Conservation (phyloP, 2,113 vertebrate genomes). For the Saguinus imperator region DNA sequence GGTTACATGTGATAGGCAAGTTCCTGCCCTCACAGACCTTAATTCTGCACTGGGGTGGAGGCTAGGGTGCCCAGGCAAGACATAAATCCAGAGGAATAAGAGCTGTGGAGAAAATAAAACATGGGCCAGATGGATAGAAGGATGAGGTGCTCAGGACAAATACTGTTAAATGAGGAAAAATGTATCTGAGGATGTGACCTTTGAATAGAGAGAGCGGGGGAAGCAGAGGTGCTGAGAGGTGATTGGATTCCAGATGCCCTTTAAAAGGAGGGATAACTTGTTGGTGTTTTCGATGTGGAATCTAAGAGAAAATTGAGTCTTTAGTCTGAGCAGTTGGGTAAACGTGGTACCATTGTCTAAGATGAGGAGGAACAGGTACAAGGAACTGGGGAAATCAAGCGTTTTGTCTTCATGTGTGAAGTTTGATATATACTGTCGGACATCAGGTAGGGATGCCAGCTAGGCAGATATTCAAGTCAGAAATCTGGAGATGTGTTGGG, state of each 20-base stretch:
- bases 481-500: not conserved
- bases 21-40: not conserved
- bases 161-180: not conserved
- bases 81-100: not conserved
- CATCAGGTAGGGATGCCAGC: not conserved
- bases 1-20: not conserved
- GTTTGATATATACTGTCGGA: not conserved
- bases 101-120: not conserved
- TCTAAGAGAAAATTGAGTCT: not conserved
- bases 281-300: not conserved
- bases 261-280: slow-evolving; percentile 28
- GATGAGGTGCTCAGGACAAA: not conserved
- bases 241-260: not conserved
- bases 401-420: not conserved
- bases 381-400: not conserved
- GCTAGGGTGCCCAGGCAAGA: not conserved
- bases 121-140: not conserved
- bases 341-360: not conserved
- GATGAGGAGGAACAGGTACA: not conserved
- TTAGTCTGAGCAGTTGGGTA: not conserved
- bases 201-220: not conserved
- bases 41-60: not conserved
- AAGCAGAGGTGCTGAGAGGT: not conserved
- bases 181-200: slow-evolving; percentile 2
- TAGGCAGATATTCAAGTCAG: slow-evolving; percentile 6